Evolutionary conservation across 1,140 invertebrate genomes (phyloP), one percentile per base, ranked within the genome.

Genomic region (Musca vetustissima): DNA sequence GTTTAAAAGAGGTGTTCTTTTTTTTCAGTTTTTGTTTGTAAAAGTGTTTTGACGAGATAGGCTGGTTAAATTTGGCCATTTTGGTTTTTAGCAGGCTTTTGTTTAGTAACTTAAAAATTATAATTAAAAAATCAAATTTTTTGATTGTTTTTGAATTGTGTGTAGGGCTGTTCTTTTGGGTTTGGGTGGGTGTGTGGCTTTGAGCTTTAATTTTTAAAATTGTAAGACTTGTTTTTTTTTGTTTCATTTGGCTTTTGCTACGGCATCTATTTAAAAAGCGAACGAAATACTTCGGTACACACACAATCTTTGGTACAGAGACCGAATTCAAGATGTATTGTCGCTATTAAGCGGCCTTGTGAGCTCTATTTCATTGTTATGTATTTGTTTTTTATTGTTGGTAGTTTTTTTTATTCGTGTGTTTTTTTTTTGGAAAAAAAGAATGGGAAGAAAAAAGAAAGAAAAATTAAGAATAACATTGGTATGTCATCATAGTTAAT

Each of bases 231-330:
- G 3, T 28, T 3, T 28, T 28, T 8, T 19, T 52, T 64, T 1
- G 21, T 32, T 61, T 66, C n/a, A n/a, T n/a, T 50, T 24, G 49
- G n/a, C n/a, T 4, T 1, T 61, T 61, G 17, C 57, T 65, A 74
- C 68, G 11, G 36, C 36, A 74, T 80, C 78, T 70, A 75, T 76
- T 80, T 80, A 78, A 80, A 80, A 72, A 80, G 78, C 76, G 78
- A 80, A 64, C 79, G 72, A 78, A 80, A 80, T 72, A 80, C 73
- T 80, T 78, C 76, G 71, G 77, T 80, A 80, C 78, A 80, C 78
- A 80, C 78, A 80, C 78, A 80, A 76, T 80, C 78, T 70, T 78
- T 77, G 73, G 80, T 80, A 73, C 78, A 80, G 73, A 80, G 78
- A 78, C 78, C 78, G 71, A 80, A 80, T 77, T 80, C 78, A 74